Evolutionary conservation across 2,888 invertebrate genomes (phyloP), one percentile per base, ranked within the genome.

Genomic region (Cremastobaeus sp.): DNA sequence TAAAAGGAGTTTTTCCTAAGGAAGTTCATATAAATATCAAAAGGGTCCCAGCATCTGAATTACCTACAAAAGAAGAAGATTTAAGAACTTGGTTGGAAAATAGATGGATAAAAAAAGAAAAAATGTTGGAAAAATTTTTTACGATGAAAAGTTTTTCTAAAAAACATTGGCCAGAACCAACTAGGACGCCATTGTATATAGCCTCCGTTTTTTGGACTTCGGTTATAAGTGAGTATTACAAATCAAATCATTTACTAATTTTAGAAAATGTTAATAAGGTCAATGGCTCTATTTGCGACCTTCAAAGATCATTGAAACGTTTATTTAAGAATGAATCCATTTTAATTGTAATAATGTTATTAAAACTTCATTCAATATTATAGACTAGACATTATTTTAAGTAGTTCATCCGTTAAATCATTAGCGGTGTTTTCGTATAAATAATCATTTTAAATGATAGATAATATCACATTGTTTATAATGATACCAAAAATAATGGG

Each of bases 21-120:
- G 91, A 93, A 83, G 93, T 96, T 8, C 93, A 94, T 84, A 93
- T 95, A 84, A 91, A 93, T 87, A 91, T 95, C 73, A 91, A 92
- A 83, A 93, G 93, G 78, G 92, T 93, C 85, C 85, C 91, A 0
- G 89, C 90, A 12, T 85, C 89, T 11, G 88, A 90, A 57, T 85
- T 94, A 20, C 93, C 94, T 0, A 84, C 82, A 9, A 89, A 89
- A 18, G 92, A 92, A 70, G 85, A 87, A 0, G 89, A 87, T 21
- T 87, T 93, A 6, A 90, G 90, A 76, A 84, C 82, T 15, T 94
- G 94, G 91, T 87, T 94, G 32, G 91, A 91, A 76, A 89, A 91
- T 28, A 89, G 91, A 18, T 94, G 94, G 94, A 84, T 83, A 8
- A 89, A 91, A 48, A 94, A 94, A 82, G 94, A 94, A 84, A 84